Base-by-base conservation (phyloP, 1,140 invertebrate species). In the Conus ventricosus region DNA sequence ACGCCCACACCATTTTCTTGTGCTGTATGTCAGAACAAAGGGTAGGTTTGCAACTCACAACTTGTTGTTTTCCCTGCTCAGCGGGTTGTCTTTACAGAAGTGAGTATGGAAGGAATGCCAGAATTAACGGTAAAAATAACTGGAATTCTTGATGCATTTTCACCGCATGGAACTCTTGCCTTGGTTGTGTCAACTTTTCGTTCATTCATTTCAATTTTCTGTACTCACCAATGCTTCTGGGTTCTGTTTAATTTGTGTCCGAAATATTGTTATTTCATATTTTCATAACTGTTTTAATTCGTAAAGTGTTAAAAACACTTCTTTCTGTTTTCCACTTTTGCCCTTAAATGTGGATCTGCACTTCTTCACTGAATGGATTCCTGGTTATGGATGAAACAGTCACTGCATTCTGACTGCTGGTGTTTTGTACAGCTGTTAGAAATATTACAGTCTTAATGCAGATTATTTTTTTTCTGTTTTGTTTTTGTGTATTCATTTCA, bases 91-190 rank as follows among this genome's bases (percentile, higher is more conserved):
- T 84, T 84, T 84, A 63, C 82, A 53, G 82, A 67, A 63, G 82
- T 84, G 57, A 84, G 82, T 84, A 84, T 84, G 82, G 80, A 81
- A 4, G 39, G 80, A 54, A 81, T 78, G 76, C 76, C 80, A 11
- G 5, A 81, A 81, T 17, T 81, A 53, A 54, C 53, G 80, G 80
- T 81, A 81, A 81, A 81, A 6, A 53, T 81, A 17, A 81, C 80
- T 81, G 80, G 39, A 54, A 54, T 8, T 81, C 80, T 81, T 81
- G 80, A 81, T 81, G 80, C 80, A 81, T 81, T 55, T 54, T 51
- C 27, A 51, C 39, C 27, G 80, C 80, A 81, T 81, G 80, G 15
- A 53, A 81, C 17, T 54, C 80, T 81, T 2, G 51, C 80, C 39
- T 81, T 81, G 39, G 39, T 23, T 81, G 80, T 71, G 67, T 71